These are phyloP conservation scores for Mythimna pallens DNA, from an alignment of 2,888 invertebrate species.

Conservation along the genomic window DNA sequence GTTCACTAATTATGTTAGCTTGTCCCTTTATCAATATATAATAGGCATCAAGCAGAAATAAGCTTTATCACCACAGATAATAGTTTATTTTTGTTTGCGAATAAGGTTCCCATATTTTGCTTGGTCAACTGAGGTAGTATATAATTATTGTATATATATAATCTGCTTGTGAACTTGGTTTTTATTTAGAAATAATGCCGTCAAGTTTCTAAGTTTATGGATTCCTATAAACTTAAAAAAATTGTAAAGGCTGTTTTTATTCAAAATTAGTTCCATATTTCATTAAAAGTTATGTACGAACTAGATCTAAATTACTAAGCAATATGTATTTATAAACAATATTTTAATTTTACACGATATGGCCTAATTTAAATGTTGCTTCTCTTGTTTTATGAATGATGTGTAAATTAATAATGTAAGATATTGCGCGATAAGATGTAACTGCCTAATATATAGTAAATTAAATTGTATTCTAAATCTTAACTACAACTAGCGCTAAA, in stretches of 20 bases:
- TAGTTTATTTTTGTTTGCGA: neutral
- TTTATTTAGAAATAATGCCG: conserved; percentile 3
- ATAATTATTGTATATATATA: neutral
- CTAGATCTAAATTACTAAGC: conserved; percentile 24
- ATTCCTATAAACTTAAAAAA: too few species aligned
- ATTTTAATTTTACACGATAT: conserved; percentile 5
- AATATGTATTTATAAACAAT: conserved; percentile 5
- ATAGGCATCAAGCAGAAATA: neutral
- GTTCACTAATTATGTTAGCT: neutral
- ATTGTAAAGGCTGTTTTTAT: neutral
- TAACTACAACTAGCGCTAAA: conserved; percentile 5
- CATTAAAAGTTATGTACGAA: neutral
- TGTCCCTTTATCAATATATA: neutral
- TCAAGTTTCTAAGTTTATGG: neutral
- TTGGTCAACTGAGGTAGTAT: too few species aligned
- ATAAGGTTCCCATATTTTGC: neutral
- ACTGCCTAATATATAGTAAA: neutral
- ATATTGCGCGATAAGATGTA: neutral
- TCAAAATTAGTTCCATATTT: neutral
- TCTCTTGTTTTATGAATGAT: conserved; percentile 17
- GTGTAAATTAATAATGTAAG: neutral
- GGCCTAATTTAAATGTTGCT: conserved; percentile 41
- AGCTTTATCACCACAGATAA: neutral
- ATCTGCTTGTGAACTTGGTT: neutral
- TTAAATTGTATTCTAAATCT: neutral